Evolutionary conservation across 1,140 invertebrate genomes (phyloP).

Genomic region (Drosophila watanabei): DNA sequence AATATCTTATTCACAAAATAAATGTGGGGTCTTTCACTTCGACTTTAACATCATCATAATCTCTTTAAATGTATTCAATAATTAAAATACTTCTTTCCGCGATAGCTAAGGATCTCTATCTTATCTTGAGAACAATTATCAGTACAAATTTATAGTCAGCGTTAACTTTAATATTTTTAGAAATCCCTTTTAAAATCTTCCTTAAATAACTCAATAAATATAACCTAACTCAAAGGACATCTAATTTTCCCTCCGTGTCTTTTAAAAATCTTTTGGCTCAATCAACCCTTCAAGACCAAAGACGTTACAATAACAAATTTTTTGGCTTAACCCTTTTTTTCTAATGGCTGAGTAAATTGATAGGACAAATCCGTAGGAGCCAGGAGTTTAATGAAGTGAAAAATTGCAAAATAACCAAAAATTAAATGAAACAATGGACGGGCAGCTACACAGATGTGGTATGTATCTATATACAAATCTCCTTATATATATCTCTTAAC

Average conservation of each 20-base stretch:
- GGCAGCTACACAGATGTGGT: constrained; percentile 1
- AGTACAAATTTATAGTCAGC: background rate
- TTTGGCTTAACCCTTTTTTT: constrained; percentile 63
- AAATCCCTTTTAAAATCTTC: background rate
- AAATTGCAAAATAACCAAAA: constrained; percentile 83
- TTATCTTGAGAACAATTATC: background rate
- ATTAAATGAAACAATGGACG: constrained; percentile 65
- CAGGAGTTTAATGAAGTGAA: constrained; percentile 80
- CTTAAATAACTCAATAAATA: background rate
- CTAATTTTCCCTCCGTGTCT: background rate
- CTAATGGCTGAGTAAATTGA: constrained; percentile 63
- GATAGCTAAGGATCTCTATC: background rate
- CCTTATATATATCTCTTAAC: constrained; percentile 18
- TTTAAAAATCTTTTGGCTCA: constrained; percentile 40
- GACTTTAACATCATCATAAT: background rate
- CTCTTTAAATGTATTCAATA: background rate
- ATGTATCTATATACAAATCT: constrained; percentile 13
- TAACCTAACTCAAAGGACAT: background rate
- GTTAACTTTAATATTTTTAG: rapidly evolving
- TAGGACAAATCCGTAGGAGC: constrained; percentile 72
- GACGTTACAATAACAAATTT: constrained; percentile 29
- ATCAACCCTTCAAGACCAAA: constrained; percentile 63
- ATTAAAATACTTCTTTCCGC: background rate
- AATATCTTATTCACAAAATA: background rate
- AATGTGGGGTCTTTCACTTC: background rate